Evolutionary conservation across 2,113 vertebrate species (phyloP), one percentile per base, ranked within the genome.

Genomic region (Empidonax traillii): DNA sequence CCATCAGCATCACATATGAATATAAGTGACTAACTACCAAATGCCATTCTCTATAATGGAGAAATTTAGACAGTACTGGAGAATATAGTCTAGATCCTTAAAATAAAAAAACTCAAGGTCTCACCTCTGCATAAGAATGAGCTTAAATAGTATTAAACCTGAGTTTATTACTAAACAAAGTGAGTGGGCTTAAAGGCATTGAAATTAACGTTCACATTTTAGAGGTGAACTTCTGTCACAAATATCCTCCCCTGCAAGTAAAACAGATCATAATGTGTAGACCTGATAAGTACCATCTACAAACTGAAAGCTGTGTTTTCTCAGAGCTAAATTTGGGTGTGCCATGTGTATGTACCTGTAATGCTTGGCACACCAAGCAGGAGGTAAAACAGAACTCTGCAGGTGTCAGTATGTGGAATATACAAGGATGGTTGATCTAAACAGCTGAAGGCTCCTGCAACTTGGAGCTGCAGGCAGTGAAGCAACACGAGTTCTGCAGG

Each of bases 11-110:
- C 56, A 41, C 72, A 55, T 55, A 86, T 63, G 79, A 93, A 24
- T 86, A 88, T 86, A 88, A 90, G 21, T 28, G 63, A 67, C 76
- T 78, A 51, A 46, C 68, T 88, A 80, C 90, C 92, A 93, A 92
- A 77, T 78, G 39, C 35, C 35, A 31, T 88, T 94, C 33, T 74
- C 39, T 28, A 31, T 9, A 77, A 90, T 78, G 61, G 47, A 88
- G 67, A 58, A 37, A 58, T 89, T 87, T 87, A 65, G 44, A 51
- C 30, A 18, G 27, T 55, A 25, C 31, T 71, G 59, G 33, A 82
- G 28, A 93, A 18, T 51, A 59, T 83, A 77, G 28, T 71, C 61
- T 80, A 63, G 51, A 49, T 93, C 51, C 14, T 39, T 67, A 67
- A 77, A 69, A 13, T 35, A 69, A 27, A 41, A 69, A 75, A 83